Evolutionary conservation across 2,888 invertebrate species (phyloP), one percentile per base, ranked within the genome.

Genomic region (Drosophila merina): DNA sequence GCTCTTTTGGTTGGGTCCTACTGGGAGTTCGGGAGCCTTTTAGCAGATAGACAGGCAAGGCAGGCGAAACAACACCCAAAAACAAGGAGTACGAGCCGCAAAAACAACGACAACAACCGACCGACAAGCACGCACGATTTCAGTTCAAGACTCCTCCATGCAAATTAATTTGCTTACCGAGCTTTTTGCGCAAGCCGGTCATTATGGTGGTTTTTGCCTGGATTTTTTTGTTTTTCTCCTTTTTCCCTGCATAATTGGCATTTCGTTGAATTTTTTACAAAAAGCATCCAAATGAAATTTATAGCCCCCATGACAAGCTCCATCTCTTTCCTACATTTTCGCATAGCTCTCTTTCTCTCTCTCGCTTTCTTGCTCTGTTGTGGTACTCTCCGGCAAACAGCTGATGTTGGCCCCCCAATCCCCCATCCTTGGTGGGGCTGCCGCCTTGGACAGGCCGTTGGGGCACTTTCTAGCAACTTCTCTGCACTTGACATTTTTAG

Each of bases 81-180:
- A 44, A 48, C 60, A 48, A 42, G 25, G 44, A 25, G 25, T 42
- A 14, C 12, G 20, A 20, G 2, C 40, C 40, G 40, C 47, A 56
- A 48, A 30, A 33, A 10, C 28, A 12, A 28, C 30, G 59, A 59
- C 33, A 20, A 20, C 20, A 20, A 20, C 20, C 20, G 33, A 36
- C 36, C 36, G 12, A 36, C 36, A 42, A 42, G 42, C 42, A 42
- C 42, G 42, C 20, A 42, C 42, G 42, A 42, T 20, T 14, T 14
- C 42, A 20, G 20, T 42, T 42, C 14, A 42, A 42, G 42, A 42
- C 36, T 36, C 40, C 20, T 42, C 14, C 62, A 20, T 48, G 48
- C 62, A 60, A 48, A 62, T 62, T 62, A 48, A 62, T 62, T 62
- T 14, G 60, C 60, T 60, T 60, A 62, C 60, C 20, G 62, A 48